These are phyloP conservation scores for Hirtodrosophila histrioides DNA, from an alignment of 2,888 invertebrate species.

Conservation along the genomic window DNA sequence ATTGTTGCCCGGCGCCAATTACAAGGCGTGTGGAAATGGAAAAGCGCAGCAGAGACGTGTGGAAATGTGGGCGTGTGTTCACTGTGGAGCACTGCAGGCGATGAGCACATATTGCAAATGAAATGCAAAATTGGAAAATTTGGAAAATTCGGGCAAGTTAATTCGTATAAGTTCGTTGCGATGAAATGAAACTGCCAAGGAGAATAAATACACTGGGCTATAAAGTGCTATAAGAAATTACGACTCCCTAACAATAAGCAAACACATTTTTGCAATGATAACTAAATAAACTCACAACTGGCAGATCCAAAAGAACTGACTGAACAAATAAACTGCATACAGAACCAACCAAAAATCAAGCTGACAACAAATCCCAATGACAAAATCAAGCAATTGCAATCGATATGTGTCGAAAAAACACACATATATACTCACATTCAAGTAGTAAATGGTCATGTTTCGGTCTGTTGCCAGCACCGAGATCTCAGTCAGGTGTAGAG, in stretches of 20 bases:
- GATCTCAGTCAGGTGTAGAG: slow-evolving; percentile 17
- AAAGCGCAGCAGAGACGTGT: neutral
- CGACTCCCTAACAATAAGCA: slow-evolving; percentile 54
- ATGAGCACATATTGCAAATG: slow-evolving; percentile 58
- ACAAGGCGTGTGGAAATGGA: slow-evolving; percentile 16
- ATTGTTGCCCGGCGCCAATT: slow-evolving; percentile 55
- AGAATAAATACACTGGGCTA: neutral
- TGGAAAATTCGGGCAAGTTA: slow-evolving; percentile 24
- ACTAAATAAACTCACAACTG: slow-evolving; percentile 68
- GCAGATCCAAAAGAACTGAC: slow-evolving; percentile 24
- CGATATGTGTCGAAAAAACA: slow-evolving; percentile 54
- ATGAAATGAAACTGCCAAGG: neutral
- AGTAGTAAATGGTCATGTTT: slow-evolving; percentile 76
- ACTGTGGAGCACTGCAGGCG: slow-evolving; percentile 10
- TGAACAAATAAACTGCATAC: slow-evolving; percentile 46
- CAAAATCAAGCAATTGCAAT: slow-evolving; percentile 80
- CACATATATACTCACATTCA: slow-evolving; percentile 5
- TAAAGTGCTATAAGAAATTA: slow-evolving; percentile 18
- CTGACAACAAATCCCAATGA: slow-evolving; percentile 79
- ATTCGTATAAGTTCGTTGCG: slow-evolving; percentile 16
- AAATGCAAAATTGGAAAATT: slow-evolving; percentile 45
- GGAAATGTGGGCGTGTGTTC: slow-evolving; percentile 13
- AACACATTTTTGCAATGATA: slow-evolving; percentile 70
- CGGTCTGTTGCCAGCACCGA: slow-evolving; percentile 64
- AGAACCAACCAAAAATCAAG: slow-evolving; percentile 64